Evolutionary conservation across 2,113 vertebrate species (phyloP).

Genomic region (Lonchura striata): DNA sequence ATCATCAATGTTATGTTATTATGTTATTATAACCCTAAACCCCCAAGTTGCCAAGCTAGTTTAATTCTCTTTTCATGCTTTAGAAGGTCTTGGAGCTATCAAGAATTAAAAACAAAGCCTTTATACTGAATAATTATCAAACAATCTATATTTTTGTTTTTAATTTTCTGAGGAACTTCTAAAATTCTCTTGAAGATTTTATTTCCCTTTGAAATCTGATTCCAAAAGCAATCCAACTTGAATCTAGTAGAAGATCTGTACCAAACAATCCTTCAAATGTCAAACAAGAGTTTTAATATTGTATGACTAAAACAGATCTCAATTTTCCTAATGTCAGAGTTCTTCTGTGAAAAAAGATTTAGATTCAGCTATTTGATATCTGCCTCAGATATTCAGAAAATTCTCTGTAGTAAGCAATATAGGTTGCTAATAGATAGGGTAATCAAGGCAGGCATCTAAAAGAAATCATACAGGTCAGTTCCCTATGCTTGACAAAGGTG

Average conservation of each 20-base stretch:
- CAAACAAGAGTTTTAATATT: slow-evolving; percentile 63
- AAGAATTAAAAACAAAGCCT: slow-evolving; percentile 2
- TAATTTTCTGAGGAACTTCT: slow-evolving; percentile 7
- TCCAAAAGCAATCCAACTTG: slow-evolving; percentile 38
- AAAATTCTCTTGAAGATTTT: slow-evolving; percentile 46
- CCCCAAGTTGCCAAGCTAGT: neutral
- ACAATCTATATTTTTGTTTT: neutral
- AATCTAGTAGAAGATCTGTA: slow-evolving; percentile 32
- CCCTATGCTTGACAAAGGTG: neutral
- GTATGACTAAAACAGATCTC: slow-evolving; percentile 60
- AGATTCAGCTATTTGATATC: slow-evolving; percentile 44
- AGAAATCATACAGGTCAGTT: neutral
- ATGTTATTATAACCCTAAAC: neutral
- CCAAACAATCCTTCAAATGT: slow-evolving; percentile 48
- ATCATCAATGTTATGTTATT: neutral
- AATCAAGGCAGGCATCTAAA: neutral
- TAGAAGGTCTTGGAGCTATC: neutral
- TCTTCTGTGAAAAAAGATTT: slow-evolving; percentile 47
- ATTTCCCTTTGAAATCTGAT: slow-evolving; percentile 30
- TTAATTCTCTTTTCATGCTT: neutral
- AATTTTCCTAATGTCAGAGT: slow-evolving; percentile 67
- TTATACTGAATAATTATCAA: neutral
- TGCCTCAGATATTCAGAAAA: neutral
- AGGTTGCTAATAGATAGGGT: neutral
- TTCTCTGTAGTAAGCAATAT: neutral